A percentile compares a stretch with the other conserved stretches of the same genome.
phyloP scores from a whole-genome alignment of 1,140 invertebrate genomes.

The Drosophila insularis region DNA sequence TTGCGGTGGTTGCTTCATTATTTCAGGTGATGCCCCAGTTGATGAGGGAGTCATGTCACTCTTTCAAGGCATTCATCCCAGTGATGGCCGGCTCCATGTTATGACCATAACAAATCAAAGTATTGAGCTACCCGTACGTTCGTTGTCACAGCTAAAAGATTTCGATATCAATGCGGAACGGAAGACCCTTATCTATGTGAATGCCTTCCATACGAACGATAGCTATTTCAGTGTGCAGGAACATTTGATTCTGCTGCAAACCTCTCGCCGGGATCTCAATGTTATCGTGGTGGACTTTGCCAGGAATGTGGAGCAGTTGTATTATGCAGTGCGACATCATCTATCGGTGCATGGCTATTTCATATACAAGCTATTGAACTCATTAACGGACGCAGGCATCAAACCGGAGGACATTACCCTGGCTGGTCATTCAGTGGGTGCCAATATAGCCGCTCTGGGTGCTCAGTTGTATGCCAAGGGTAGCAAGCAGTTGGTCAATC shows the following conservation, averaged over 20 bases:
- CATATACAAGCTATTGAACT: slow-evolving; percentile 58
- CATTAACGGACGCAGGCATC: slow-evolving; percentile 51
- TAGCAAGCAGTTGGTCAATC: slow-evolving; percentile 48
- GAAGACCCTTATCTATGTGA: slow-evolving; percentile 73
- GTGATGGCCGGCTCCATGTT: slow-evolving; percentile 67
- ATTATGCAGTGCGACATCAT: slow-evolving; percentile 73
- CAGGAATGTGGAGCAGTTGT: slow-evolving; percentile 65
- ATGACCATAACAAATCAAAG: slow-evolving; percentile 75
- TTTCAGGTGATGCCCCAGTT: slow-evolving; percentile 67
- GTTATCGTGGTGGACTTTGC: slow-evolving; percentile 73
- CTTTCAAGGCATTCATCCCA: slow-evolving; percentile 73
- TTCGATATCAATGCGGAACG: slow-evolving; percentile 67
- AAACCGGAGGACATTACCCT: slow-evolving; percentile 57
- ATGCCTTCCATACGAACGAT: slow-evolving; percentile 68
- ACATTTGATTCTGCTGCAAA: slow-evolving; percentile 64
- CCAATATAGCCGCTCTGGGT: slow-evolving; percentile 72
- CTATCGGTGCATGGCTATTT: slow-evolving; percentile 68
- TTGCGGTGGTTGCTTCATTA: background rate
- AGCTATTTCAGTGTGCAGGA: slow-evolving; percentile 76
- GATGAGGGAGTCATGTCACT: slow-evolving; percentile 77
- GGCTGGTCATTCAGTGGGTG: slow-evolving; percentile 76
- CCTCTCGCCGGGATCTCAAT: slow-evolving; percentile 65
- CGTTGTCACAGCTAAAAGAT: slow-evolving; percentile 61
- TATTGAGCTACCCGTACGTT: slow-evolving; percentile 66
- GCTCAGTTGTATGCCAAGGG: slow-evolving; percentile 58